Evolutionary conservation across 1,140 invertebrate genomes (phyloP).

Genomic region (Brachionus koreanus): DNA sequence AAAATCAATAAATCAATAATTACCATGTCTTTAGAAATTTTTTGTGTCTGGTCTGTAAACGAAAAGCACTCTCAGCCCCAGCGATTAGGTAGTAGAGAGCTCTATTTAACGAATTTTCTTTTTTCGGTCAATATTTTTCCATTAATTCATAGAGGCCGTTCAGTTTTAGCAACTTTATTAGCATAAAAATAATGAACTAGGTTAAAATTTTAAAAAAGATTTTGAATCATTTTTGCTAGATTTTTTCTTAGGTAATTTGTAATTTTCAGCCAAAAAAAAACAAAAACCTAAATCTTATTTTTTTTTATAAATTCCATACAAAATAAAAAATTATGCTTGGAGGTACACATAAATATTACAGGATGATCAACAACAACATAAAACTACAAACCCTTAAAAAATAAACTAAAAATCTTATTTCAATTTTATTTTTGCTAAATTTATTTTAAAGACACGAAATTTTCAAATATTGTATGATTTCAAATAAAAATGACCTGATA

Average conservation of each 20-base stretch:
- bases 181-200: constrained; percentile 27
- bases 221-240: background rate
- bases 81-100: background rate
- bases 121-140: background rate
- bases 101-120: background rate
- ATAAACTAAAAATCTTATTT: background rate
- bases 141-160: background rate
- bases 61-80: background rate
- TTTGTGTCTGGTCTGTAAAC: background rate
- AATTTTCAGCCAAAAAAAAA: constrained; percentile 4
- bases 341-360: constrained; percentile 15
- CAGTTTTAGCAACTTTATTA: background rate
- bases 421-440: background rate
- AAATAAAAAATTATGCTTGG: background rate
- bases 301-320: background rate
- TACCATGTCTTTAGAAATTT: background rate
- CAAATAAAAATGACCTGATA: background rate
- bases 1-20: constrained; percentile 31
- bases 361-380: constrained; percentile 1
- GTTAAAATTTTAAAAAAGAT: background rate
- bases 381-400: background rate
- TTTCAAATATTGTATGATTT: background rate
- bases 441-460: background rate
- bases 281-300: background rate
- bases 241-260: constrained; percentile 16